phyloP scores from a whole-genome alignment of 2,113 vertebrate genomes.

The Rhinoderma darwinii region DNA sequence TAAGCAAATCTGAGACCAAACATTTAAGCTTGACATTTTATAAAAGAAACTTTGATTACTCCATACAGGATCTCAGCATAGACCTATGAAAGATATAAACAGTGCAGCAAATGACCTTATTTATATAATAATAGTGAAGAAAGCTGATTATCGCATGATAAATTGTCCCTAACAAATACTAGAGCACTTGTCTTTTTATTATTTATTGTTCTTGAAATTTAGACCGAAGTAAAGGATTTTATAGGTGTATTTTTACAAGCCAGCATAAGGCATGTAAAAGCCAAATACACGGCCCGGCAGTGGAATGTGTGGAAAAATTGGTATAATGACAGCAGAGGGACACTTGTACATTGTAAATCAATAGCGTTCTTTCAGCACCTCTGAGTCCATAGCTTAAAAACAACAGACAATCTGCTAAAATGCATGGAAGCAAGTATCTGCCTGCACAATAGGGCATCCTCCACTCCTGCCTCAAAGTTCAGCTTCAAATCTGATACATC shows the following conservation, averaged over 20 bases:
- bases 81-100: slow-evolving; percentile 41
- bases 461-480: slow-evolving; percentile 35
- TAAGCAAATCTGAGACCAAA: background rate
- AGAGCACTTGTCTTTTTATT: slow-evolving; percentile 49
- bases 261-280: slow-evolving; percentile 58
- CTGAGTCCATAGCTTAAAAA: slow-evolving; percentile 44
- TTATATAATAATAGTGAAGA: slow-evolving; percentile 56
- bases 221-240: slow-evolving; percentile 52
- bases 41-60: slow-evolving; percentile 37
- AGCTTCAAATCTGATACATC: slow-evolving; percentile 45
- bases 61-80: slow-evolving; percentile 14
- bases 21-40: slow-evolving; percentile 35
- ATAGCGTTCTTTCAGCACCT: slow-evolving; percentile 56
- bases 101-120: slow-evolving; percentile 46
- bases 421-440: slow-evolving; percentile 46
- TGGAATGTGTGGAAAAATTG: slow-evolving; percentile 54
- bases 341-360: slow-evolving; percentile 57
- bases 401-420: slow-evolving; percentile 53
- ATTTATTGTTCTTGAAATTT: slow-evolving; percentile 59
- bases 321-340: slow-evolving; percentile 58
- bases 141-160: slow-evolving; percentile 43
- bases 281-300: slow-evolving; percentile 36
- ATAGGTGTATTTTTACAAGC: slow-evolving; percentile 58
- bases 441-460: slow-evolving; percentile 53
- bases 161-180: slow-evolving; percentile 48